phyloP scores from a whole-genome alignment of 2,113 vertebrate species.

The Muntiacus reevesi region DNA sequence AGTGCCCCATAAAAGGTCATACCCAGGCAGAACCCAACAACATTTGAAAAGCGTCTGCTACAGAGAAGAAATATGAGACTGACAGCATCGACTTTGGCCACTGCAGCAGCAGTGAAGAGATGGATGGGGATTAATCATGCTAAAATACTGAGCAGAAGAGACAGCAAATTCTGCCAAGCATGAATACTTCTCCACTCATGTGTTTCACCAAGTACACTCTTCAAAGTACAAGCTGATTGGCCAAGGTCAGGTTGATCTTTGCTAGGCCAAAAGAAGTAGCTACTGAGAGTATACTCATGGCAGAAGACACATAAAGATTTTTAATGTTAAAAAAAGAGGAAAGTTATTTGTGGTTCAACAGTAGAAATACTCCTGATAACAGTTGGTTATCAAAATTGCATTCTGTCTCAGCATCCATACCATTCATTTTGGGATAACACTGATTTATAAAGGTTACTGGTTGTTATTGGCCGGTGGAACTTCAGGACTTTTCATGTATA shows the following conservation, averaged over 20 bases:
- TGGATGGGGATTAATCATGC: constrained; percentile 68
- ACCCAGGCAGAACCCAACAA: constrained; percentile 67
- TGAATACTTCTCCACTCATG: constrained; percentile 66
- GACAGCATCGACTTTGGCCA: constrained; percentile 17
- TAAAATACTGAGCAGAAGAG: constrained; percentile 68
- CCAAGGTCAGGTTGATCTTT: constrained; percentile 74
- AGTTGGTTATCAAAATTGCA: not conserved
- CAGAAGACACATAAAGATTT: constrained; percentile 51
- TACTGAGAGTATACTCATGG: constrained; percentile 49
- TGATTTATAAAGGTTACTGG: not conserved
- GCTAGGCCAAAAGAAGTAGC: constrained; percentile 67
- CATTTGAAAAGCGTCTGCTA: constrained; percentile 69
- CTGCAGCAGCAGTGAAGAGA: not conserved
- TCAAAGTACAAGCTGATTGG: constrained; percentile 37
- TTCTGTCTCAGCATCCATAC: not conserved
- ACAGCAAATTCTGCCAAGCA: constrained; percentile 71
- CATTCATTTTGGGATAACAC: constrained; percentile 23
- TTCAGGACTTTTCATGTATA: not conserved
- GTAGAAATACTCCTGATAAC: constrained; percentile 56
- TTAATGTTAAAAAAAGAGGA: not conserved
- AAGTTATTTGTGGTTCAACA: constrained; percentile 58
- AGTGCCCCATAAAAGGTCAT: constrained; percentile 71
- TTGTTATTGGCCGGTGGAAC: not conserved
- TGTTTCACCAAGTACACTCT: constrained; percentile 57
- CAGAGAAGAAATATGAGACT: constrained; percentile 72